Conservation (phyloP, 2,888 invertebrate genomes). For the Polyommatus icarus region DNA sequence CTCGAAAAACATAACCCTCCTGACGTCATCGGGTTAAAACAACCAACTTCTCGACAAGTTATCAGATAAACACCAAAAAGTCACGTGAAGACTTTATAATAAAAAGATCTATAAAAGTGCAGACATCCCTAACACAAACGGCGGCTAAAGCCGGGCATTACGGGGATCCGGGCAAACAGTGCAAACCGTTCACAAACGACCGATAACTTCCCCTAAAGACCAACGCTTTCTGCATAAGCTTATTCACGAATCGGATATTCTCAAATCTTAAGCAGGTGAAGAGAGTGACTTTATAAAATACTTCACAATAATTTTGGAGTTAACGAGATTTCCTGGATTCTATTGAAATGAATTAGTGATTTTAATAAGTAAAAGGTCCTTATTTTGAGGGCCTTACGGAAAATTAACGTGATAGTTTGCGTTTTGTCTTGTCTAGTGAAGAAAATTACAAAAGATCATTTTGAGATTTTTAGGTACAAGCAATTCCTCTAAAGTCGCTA, state of each 20-base stretch:
- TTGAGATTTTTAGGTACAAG: no score
- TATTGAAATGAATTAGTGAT: no score
- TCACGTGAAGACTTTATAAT: neutral
- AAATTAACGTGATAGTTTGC: no score
- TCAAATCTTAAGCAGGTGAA: neutral
- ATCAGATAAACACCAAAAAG: neutral
- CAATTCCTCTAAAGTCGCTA: no score
- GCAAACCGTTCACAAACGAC: slow-evolving; percentile 24
- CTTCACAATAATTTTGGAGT: neutral
- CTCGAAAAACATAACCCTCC: no score
- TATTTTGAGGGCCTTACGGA: no score
- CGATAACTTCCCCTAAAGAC: slow-evolving; percentile 22
- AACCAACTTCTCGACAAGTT: neutral
- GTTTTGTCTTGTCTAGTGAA: no score
- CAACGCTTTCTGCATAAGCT: slow-evolving; percentile 22
- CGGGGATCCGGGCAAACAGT: slow-evolving; percentile 17
- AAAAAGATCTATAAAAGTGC: slow-evolving; percentile 8
- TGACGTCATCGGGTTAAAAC: no score
- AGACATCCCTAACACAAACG: slow-evolving; percentile 14
- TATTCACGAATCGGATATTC: slow-evolving; percentile 19
- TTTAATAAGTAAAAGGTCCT: no score
- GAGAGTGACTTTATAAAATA: neutral
- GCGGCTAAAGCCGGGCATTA: slow-evolving; percentile 19
- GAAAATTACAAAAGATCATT: no score
- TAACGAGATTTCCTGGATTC: no score